Percentiles rank a stretch among this genome's conserved stretches.
Evolutionary conservation across 2,888 invertebrate genomes (phyloP).

Genomic region (Tetragonula carbonaria): DNA sequence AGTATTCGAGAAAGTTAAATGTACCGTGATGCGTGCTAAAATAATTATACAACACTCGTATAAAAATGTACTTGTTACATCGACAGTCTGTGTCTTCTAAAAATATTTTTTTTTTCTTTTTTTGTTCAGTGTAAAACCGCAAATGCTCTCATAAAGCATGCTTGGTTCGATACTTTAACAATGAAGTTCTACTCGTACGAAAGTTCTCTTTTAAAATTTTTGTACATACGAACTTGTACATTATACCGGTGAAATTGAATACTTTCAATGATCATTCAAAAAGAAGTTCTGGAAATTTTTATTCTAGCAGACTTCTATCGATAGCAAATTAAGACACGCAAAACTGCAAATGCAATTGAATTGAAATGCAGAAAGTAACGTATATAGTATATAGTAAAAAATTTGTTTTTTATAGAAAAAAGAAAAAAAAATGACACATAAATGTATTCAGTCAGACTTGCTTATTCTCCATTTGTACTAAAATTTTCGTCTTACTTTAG

Average conservation of each 20-base stretch:
- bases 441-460: background rate
- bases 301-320: background rate
- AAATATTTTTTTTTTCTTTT: background rate
- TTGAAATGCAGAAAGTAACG: background rate
- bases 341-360: background rate
- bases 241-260: background rate
- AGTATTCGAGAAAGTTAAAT: background rate
- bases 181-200: background rate
- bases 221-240: background rate
- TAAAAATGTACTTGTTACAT: background rate
- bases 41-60: background rate
- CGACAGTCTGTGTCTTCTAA: background rate
- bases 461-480: background rate
- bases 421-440: background rate
- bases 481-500: background rate
- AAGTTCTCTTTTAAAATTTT: background rate
- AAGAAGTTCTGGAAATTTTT: background rate
- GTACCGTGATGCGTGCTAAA: background rate
- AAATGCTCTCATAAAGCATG: too few species aligned
- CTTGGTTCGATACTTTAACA: background rate
- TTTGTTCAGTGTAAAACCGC: background rate
- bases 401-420: background rate
- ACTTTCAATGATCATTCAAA: background rate
- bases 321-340: too few species aligned
- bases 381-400: background rate